Evolutionary conservation across 2,797 vertebrate species (phyloP).

Genomic region (Tapirus indicus): DNA sequence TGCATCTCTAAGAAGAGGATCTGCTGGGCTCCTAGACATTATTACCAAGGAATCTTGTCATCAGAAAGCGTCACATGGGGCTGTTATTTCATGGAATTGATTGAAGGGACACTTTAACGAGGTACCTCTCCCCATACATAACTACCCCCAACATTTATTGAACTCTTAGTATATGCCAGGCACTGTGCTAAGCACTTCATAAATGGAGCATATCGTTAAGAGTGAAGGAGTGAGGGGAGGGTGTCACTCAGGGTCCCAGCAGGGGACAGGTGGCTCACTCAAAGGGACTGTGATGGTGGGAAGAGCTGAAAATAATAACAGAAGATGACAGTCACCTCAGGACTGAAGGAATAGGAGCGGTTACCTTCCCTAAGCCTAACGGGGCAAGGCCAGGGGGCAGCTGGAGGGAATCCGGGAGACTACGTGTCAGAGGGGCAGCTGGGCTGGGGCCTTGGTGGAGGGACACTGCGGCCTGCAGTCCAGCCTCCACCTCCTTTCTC

Average conservation of each 20-base stretch:
- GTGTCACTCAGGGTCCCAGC: background rate
- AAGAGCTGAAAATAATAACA: background rate
- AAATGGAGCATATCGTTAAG: background rate
- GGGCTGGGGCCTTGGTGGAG: background rate
- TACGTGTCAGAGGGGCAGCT: no score
- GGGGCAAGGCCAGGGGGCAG: rapidly evolving
- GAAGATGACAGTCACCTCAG: background rate
- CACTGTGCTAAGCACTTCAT: background rate
- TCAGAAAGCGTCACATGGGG: background rate
- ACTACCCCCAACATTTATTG: background rate
- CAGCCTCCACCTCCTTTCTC: background rate
- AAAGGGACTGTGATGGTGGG: background rate
- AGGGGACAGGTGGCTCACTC: background rate
- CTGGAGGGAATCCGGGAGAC: background rate
- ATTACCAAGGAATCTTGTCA: background rate
- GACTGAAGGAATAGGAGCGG: no score
- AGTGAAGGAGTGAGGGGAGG: background rate
- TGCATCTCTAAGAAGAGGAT: background rate
- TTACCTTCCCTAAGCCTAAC: background rate
- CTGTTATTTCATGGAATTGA: background rate
- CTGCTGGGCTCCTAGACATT: background rate
- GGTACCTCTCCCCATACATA: no score
- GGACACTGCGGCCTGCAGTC: no score
- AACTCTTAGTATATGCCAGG: background rate
- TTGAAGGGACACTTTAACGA: background rate